These are phyloP conservation scores for Python bivittatus DNA, from an alignment of 2,113 vertebrate genomes.

Conservation along the genomic window DNA sequence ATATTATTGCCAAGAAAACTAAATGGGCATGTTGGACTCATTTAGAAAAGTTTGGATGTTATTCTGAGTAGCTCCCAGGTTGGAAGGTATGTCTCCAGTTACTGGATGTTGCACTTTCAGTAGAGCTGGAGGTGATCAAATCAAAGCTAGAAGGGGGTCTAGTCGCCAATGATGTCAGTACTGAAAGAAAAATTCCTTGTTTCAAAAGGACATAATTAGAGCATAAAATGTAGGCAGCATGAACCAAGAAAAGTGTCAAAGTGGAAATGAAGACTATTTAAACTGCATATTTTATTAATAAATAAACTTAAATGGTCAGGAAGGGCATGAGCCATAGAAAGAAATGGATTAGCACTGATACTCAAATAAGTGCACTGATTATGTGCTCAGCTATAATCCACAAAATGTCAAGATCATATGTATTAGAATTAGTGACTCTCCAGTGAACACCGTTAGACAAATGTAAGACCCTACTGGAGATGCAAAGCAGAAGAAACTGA, in stretches of 20 bases:
- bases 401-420: neutral
- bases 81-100: neutral
- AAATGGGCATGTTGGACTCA: neutral
- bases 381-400: neutral
- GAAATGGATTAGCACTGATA: neutral
- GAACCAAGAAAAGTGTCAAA: neutral
- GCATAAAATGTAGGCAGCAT: neutral
- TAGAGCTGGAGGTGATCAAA: neutral
- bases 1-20: neutral
- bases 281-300: neutral
- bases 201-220: neutral
- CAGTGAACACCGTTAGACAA: neutral
- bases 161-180: neutral
- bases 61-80: neutral
- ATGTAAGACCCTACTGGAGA: neutral
- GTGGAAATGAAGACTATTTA: neutral
- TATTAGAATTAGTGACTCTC: neutral
- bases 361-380: neutral
- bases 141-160: neutral
- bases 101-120: neutral
- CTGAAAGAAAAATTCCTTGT: neutral
- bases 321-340: neutral
- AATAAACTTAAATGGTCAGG: neutral
- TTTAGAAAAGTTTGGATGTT: neutral
- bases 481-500: neutral